Conservation (phyloP, 1,140 invertebrate species). For the Drosophila miranda region DNA sequence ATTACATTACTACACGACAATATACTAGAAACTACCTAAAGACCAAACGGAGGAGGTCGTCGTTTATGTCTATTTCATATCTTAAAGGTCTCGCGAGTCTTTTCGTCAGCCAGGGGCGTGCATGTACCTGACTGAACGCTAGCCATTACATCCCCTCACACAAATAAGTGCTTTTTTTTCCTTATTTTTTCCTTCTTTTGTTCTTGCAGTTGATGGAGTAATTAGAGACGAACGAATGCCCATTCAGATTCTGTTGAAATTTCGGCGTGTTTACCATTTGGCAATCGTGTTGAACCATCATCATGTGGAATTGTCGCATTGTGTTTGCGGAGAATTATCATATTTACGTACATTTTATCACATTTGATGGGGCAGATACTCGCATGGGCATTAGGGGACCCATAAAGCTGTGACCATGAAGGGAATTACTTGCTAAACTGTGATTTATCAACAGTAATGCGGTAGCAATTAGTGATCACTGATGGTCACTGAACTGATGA, state of each 20-base stretch:
- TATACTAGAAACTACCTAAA: constrained; percentile 13
- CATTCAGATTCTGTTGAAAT: constrained; percentile 16
- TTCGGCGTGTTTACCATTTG: constrained; percentile 23
- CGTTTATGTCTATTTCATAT: constrained; percentile 48
- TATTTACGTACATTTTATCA: constrained; percentile 44
- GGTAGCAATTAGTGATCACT: neutral
- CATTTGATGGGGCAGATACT: constrained; percentile 25
- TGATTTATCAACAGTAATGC: constrained; percentile 37
- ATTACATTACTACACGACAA: constrained; percentile 23
- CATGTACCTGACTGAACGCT: neutral
- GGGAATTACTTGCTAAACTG: constrained; percentile 18
- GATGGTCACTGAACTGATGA: neutral
- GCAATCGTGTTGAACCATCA: constrained; percentile 41
- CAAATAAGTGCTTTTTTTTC: neutral
- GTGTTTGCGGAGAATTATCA: constrained; percentile 31
- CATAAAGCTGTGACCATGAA: constrained; percentile 43
- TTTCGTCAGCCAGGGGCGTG: neutral
- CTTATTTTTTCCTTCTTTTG: neutral
- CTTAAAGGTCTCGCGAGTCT: constrained; percentile 24
- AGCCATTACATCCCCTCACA: constrained; percentile 21
- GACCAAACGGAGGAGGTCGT: constrained; percentile 43
- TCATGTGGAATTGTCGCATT: constrained; percentile 38
- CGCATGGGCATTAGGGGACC: constrained; percentile 28
- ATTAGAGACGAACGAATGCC: constrained; percentile 24
- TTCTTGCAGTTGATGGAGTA: constrained; percentile 36